These are phyloP conservation scores for Luffia ferchaultella DNA, from an alignment of 2,888 invertebrate species.

Conservation along the genomic window DNA sequence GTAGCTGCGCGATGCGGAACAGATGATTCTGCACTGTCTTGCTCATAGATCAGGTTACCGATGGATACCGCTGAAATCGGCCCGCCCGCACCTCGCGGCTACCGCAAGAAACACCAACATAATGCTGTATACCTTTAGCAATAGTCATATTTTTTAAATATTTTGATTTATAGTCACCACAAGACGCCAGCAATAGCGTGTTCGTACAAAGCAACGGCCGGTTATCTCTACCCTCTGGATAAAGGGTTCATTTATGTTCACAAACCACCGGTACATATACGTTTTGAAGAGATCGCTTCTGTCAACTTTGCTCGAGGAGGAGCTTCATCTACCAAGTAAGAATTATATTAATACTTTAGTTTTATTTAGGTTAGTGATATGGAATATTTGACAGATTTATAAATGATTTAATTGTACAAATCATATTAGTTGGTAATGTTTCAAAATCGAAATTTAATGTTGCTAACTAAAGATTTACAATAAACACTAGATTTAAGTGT, in stretches of 20 bases:
- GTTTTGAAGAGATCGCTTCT: constrained; percentile 94
- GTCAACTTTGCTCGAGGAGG: constrained; percentile 97
- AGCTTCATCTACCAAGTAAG: constrained; percentile 68
- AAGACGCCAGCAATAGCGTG: constrained; percentile 92
- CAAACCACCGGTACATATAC: constrained; percentile 97
- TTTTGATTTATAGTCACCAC: constrained; percentile 69
- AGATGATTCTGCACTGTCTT: too few species aligned
- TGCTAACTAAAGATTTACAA: too few species aligned
- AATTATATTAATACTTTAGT: too few species aligned
- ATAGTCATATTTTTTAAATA: too few species aligned
- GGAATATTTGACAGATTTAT: neutral
- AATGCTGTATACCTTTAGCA: too few species aligned
- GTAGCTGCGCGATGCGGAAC: too few species aligned
- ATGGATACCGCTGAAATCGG: too few species aligned
- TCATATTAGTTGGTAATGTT: neutral
- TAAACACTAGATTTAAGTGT: too few species aligned
- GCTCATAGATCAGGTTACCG: too few species aligned
- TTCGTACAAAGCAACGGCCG: constrained; percentile 97
- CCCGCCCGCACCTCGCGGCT: neutral
- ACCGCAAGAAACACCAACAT: neutral
- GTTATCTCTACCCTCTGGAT: constrained; percentile 96
- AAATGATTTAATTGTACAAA: neutral
- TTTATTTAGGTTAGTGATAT: neutral
- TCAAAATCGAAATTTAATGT: constrained; percentile 13
- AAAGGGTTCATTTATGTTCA: constrained; percentile 98